Conservation (phyloP, 1,140 invertebrate species). For the Dufourea novaeangliae region DNA sequence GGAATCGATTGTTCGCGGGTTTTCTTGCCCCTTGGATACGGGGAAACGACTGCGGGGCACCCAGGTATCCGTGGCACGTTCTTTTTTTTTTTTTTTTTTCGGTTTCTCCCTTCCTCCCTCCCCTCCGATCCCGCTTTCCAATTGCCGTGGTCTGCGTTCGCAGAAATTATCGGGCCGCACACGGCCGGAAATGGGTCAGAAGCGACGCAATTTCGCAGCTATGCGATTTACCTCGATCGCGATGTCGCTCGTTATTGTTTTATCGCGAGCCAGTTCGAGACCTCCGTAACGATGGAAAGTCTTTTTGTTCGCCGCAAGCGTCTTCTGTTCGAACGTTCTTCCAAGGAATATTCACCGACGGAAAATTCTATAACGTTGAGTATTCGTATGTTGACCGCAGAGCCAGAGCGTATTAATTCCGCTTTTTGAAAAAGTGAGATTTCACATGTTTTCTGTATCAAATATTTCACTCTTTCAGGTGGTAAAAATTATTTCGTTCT, state of each 20-base stretch:
- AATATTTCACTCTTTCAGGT: too few species aligned
- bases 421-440: too few species aligned
- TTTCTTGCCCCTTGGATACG: conserved; percentile 50
- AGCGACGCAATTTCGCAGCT: conserved; percentile 38
- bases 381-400: too few species aligned
- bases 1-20: conserved; percentile 68
- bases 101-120: background rate
- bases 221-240: conserved; percentile 28
- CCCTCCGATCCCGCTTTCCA: conserved; percentile 11
- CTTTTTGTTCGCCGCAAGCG: background rate
- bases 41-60: conserved; percentile 1
- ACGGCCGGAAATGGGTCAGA: conserved; percentile 25
- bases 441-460: too few species aligned
- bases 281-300: conserved; percentile 1
- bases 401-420: too few species aligned
- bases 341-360: too few species aligned
- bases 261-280: background rate
- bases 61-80: conserved; percentile 17
- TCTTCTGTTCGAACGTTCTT: too few species aligned
- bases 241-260: conserved; percentile 29
- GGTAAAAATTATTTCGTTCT: too few species aligned
- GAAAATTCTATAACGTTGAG: too few species aligned
- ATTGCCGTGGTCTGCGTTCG: background rate
- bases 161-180: conserved; percentile 18
- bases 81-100: conserved; percentile 26